Base-by-base conservation (phyloP, 2,888 invertebrate genomes). In the Iphiclides podalirius region DNA sequence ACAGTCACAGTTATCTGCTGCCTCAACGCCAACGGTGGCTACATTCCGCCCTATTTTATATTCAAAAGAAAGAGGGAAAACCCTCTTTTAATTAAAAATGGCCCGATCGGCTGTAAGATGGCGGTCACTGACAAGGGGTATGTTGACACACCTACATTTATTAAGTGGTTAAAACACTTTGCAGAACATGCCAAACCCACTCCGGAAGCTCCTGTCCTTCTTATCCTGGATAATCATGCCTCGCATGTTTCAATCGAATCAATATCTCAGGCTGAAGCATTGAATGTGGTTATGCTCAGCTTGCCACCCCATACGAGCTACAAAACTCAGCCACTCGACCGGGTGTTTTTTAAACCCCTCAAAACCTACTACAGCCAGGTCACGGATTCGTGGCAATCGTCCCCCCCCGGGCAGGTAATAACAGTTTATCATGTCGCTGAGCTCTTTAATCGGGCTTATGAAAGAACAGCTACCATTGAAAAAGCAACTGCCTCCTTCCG, bases 81-180 rank as follows among this genome's bases (percentile, higher is more conserved):
- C 16, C 8, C 4, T 9, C 28, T 4, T 9, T 54, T 61, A 54
- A 53, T 61, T 31, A 35, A 54, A 14, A 51, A 53, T 55, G 56
- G 54, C 28, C 58, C 57, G 12, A 37, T 55, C 54, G 60, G 55
- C 1, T 56, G 57, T 49, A 52, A 55, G 60, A 59, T 59, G 59
- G 55, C 55, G 50, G 35, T 47, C 8, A 31, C 28, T 31, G 42
- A 42, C 33, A 42, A 42, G 33, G 42, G 42, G 11, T 42, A 33
- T 31, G 42, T 42, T 42, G 33, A 31, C n/a, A n/a, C 8, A n/a
- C 8, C 4, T 9, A n/a, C 28, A 9, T 31, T 35, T 26, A 47
- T 54, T n/a, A 53, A 52, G 44, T 58, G 43, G 52, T 49, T 52
- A 41, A 46, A 58, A 31, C 54, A 62, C 54, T 62, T 62, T 47